Conservation (phyloP, 1,140 invertebrate species). For the Aleiodes sp. region DNA sequence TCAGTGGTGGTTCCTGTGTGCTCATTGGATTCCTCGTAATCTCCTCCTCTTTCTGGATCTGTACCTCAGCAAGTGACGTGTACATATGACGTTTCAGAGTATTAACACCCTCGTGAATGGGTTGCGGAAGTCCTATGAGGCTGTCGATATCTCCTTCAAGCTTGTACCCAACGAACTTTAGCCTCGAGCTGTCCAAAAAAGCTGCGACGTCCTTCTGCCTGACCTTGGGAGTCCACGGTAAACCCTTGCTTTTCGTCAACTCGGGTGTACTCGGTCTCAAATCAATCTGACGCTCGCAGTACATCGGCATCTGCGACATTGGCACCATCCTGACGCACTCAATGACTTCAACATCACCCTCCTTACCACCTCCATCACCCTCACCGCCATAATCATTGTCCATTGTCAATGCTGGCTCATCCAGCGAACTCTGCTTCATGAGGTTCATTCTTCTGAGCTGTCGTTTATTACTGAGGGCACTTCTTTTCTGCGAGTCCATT, state of each 20-base stretch:
- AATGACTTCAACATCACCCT: conserved; percentile 63
- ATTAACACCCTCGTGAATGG: conserved; percentile 94
- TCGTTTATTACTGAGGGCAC: conserved; percentile 56
- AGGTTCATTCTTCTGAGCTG: conserved; percentile 63
- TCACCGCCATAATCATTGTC: conserved; percentile 68
- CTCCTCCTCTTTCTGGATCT: conserved; percentile 85
- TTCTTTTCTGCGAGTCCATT: conserved; percentile 70
- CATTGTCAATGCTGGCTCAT: conserved; percentile 83
- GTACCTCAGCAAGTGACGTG: conserved; percentile 82
- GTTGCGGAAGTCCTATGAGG: conserved; percentile 90
- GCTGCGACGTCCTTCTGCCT: conserved; percentile 90
- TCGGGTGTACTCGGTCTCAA: conserved; percentile 64
- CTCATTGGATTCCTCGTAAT: conserved; percentile 81
- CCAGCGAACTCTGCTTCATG: conserved; percentile 93
- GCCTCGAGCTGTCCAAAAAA: conserved; percentile 89
- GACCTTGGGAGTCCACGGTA: conserved; percentile 98
- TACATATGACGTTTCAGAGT: conserved; percentile 90
- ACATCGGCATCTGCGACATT: conserved; percentile 2
- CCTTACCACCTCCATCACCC: conserved; percentile 53
- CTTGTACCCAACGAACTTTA: conserved; percentile 96
- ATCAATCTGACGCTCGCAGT: conserved; percentile 24
- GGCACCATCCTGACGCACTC: conserved; percentile 4
- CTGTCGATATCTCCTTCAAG: conserved; percentile 86
- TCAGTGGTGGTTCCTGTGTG: conserved; percentile 63
- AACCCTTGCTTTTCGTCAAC: conserved; percentile 62